Evolutionary conservation across 2,113 vertebrate genomes (phyloP), one percentile per base, ranked within the genome.

Genomic region (Nyctereutes procyonoides): DNA sequence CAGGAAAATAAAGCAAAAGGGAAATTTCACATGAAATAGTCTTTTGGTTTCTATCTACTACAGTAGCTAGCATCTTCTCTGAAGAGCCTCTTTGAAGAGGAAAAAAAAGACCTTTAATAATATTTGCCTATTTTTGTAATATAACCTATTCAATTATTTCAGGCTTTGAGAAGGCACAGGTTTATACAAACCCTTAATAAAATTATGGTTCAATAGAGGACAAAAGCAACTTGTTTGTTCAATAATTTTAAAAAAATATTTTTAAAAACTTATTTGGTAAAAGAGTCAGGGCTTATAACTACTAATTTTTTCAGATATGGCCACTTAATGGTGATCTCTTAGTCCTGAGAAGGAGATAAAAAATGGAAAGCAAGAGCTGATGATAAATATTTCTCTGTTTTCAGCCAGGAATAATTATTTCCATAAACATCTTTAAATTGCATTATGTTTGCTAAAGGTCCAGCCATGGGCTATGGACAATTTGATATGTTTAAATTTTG

Each of bases 1-100:
- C 80, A 85, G 5, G 43, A 88, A 96, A 97, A 79, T 86, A 80
- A 90, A 92, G 28, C 32, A 96, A 97, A 95, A 62, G 13, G 19
- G 11, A 92, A 94, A 93, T 93, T 87, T 96, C 17, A 32, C 15
- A 84, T 35, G 17, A 94, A 94, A 60, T 67, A 16, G n/a, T 65
- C 56, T 84, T 86, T 84, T 65, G 8, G 19, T 60, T 84, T 96
- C 38, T 73, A 51, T 20, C 14, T 77, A 38, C 12, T 58, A 24
- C 4, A 38, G 15, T 84, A 55, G n/a, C 8, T 77, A 51, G 43
- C 74, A 74, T 92, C 22, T 63, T 90, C 83, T 76, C 26, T 74
- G 81, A 77, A 85, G 15, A 73, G 16, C 2, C 8, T 43, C 28
- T 87, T 55, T 81, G 22, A 76, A 74, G 14, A 22, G 3, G 28